phyloP scores from a whole-genome alignment of 2,797 vertebrate species.

The Chaetophractus vellerosus region DNA sequence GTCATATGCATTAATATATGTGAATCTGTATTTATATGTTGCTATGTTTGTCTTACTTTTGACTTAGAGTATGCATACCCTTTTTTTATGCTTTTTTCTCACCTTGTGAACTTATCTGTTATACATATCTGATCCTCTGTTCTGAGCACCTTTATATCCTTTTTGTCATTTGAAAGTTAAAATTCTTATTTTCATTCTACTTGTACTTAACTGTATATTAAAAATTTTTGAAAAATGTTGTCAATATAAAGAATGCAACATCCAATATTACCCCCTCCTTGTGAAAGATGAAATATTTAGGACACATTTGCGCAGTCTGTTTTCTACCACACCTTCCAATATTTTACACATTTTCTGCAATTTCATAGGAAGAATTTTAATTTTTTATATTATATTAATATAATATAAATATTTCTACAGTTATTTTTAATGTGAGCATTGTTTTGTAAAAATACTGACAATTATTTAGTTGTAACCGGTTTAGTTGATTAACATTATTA shows the following conservation, averaged over 20 bases:
- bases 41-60: background rate
- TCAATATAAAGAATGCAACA: background rate
- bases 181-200: background rate
- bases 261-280: background rate
- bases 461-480: background rate
- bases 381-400: background rate
- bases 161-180: conserved; percentile 3
- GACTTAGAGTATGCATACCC: background rate
- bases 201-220: background rate
- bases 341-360: background rate
- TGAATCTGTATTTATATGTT: background rate
- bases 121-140: background rate
- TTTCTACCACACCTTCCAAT: background rate
- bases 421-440: background rate
- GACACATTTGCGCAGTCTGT: background rate
- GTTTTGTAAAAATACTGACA: background rate
- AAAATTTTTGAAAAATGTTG: background rate
- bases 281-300: background rate
- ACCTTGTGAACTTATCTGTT: background rate
- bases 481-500: background rate
- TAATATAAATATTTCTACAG: too few relatives aligned
- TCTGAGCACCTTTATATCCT: background rate
- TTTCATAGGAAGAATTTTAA: background rate
- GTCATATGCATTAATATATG: background rate
- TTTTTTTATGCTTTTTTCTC: background rate